These are phyloP conservation scores for Contarinia nasturtii DNA, from an alignment of 1,140 invertebrate species.

Conservation along the genomic window DNA sequence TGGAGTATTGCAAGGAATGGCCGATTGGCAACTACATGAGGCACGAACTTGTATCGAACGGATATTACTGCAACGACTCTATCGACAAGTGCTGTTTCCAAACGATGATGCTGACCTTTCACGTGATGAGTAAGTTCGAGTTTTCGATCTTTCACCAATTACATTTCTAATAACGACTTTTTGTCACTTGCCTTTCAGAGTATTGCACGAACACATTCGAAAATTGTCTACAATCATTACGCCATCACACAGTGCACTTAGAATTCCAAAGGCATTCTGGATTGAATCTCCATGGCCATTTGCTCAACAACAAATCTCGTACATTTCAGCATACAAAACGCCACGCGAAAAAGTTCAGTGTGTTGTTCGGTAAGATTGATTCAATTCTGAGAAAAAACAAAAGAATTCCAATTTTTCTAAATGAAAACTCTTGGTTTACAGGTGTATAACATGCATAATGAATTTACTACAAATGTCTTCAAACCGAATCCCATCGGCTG, in stretches of 20 bases:
- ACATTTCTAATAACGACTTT: too few species aligned
- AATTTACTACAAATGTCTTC: slow-evolving; percentile 73
- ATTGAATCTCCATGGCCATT: slow-evolving; percentile 94
- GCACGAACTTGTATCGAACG: slow-evolving; percentile 57
- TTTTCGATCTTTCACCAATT: too few species aligned
- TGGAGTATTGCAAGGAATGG: slow-evolving; percentile 32
- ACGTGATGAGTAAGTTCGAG: slow-evolving; percentile 58
- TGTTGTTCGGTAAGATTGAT: slow-evolving; percentile 21
- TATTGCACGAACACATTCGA: slow-evolving; percentile 74
- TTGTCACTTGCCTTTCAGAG: slow-evolving; percentile 28
- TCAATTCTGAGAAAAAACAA: too few species aligned
- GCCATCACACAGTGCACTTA: slow-evolving; percentile 62
- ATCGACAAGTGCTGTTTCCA: slow-evolving; percentile 84
- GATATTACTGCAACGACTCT: slow-evolving; percentile 71
- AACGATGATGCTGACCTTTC: slow-evolving; percentile 91
- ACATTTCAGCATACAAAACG: slow-evolving; percentile 86
- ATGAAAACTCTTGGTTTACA: slow-evolving; percentile 11
- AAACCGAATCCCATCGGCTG: slow-evolving; percentile 72
- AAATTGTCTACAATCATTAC: slow-evolving; percentile 64
- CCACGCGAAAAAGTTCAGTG: slow-evolving; percentile 85
- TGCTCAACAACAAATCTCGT: slow-evolving; percentile 80
- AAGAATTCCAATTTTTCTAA: too few species aligned
- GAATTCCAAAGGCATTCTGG: slow-evolving; percentile 62
- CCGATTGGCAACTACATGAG: slow-evolving; percentile 43
- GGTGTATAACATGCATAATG: slow-evolving; percentile 84